phyloP scores from a whole-genome alignment of 2,113 vertebrate genomes.

The Limanda limanda region DNA sequence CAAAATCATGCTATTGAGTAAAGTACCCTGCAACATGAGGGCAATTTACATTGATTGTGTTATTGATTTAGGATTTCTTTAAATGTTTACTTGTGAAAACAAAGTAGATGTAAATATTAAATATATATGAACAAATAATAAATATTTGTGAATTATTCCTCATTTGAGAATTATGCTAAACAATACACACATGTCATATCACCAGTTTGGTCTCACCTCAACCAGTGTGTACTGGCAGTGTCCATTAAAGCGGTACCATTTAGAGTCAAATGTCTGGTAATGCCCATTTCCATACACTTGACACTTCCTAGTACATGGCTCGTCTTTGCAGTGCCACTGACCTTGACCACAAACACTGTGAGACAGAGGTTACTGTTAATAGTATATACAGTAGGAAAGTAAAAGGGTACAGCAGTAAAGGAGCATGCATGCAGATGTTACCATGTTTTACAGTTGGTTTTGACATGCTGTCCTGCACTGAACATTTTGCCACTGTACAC shows the following conservation, averaged over 20 bases:
- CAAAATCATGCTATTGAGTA: too few relatives aligned
- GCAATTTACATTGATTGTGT: too few relatives aligned
- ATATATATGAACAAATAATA: background rate
- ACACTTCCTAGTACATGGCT: constrained; percentile 76
- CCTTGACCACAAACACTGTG: constrained; percentile 73
- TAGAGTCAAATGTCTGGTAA: constrained; percentile 82
- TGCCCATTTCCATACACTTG: constrained; percentile 84
- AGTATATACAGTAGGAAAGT: background rate
- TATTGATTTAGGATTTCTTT: too few relatives aligned
- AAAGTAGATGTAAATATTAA: background rate
- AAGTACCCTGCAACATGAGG: too few relatives aligned
- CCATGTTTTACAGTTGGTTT: constrained; percentile 75
- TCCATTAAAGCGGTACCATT: constrained; percentile 80
- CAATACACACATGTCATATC: too few relatives aligned
- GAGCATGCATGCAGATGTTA: constrained; percentile 27
- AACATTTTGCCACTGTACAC: constrained; percentile 69
- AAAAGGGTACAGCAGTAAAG: accelerated
- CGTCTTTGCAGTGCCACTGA: constrained; percentile 71
- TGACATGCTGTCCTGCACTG: constrained; percentile 63
- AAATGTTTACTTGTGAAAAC: background rate
- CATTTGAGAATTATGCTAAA: background rate
- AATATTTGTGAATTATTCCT: background rate
- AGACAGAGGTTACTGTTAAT: background rate
- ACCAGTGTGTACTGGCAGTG: constrained; percentile 82
- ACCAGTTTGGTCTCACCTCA: constrained; percentile 67